phyloP scores from a whole-genome alignment of 2,113 vertebrate species.

The Illadopsis cleaveri region DNA sequence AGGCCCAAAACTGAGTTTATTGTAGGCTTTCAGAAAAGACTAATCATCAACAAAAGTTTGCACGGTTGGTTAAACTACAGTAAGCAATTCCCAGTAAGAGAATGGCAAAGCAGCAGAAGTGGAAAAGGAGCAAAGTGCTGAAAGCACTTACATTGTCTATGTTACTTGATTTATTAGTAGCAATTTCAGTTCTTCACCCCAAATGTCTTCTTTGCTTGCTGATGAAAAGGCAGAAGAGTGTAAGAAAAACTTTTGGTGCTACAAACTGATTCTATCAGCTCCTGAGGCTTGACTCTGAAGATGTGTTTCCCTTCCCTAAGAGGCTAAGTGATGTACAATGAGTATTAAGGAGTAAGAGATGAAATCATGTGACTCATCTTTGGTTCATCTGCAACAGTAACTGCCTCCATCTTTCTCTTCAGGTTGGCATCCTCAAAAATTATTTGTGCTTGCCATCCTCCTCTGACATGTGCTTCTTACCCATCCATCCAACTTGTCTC shows the following conservation, averaged over 20 bases:
- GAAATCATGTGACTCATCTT: not conserved
- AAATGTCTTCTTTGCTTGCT: fast-evolving
- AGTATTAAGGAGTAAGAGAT: not conserved
- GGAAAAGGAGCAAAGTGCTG: not conserved
- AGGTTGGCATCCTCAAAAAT: not conserved
- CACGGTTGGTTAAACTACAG: not conserved
- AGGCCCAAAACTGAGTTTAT: not conserved
- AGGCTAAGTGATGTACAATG: not conserved
- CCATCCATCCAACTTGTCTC: not conserved
- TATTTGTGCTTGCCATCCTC: not conserved
- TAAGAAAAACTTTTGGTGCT: not conserved
- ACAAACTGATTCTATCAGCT: not conserved
- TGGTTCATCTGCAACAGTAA: not conserved
- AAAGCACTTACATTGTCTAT: not conserved
- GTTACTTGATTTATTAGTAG: not conserved
- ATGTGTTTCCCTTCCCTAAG: not conserved
- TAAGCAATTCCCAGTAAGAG: not conserved
- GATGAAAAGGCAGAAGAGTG: not conserved
- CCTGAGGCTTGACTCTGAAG: not conserved
- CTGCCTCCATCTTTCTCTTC: not conserved
- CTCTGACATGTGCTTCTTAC: not conserved
- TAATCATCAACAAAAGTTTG: not conserved
- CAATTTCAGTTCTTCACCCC: not conserved
- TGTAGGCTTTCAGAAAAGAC: not conserved
- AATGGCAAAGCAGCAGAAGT: not conserved